phyloP scores from a whole-genome alignment of 2,113 vertebrate genomes.

The Strix aluco region DNA sequence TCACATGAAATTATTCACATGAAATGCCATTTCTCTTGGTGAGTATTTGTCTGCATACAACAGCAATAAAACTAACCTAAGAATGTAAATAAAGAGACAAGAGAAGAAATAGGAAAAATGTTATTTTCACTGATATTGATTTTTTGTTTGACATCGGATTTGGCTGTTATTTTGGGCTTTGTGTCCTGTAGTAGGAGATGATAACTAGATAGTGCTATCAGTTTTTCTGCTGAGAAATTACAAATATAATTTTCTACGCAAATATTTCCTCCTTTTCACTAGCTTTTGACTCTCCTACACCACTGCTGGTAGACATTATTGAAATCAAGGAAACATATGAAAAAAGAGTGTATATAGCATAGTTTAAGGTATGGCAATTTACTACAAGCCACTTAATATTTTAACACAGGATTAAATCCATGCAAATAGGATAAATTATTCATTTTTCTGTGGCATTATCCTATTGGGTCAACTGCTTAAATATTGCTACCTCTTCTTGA shows the following conservation, averaged over 20 bases:
- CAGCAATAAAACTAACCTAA: not conserved
- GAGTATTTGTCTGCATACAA: not conserved
- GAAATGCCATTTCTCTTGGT: not conserved
- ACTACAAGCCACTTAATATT: not conserved
- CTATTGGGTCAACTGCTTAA: not conserved
- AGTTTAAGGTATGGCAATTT: not conserved
- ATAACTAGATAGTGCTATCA: not conserved
- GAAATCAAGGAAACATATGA: not conserved
- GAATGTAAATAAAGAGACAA: fast-evolving
- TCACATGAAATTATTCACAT: not conserved
- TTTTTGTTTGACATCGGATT: not conserved
- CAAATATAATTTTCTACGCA: not conserved
- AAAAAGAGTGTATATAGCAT: not conserved
- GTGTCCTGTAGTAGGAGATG: not conserved
- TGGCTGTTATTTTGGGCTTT: not conserved
- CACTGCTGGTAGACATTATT: fast-evolving
- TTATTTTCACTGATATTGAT: not conserved
- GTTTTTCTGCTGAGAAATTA: not conserved
- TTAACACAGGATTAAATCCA: not conserved
- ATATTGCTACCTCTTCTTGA: not conserved
- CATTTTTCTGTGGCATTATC: not conserved
- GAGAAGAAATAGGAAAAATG: not conserved
- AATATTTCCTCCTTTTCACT: not conserved
- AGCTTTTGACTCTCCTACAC: not conserved
- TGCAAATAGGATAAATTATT: not conserved